These are phyloP conservation scores for Troides oblongomaculatus DNA, from an alignment of 2,888 invertebrate species.

Conservation along the genomic window DNA sequence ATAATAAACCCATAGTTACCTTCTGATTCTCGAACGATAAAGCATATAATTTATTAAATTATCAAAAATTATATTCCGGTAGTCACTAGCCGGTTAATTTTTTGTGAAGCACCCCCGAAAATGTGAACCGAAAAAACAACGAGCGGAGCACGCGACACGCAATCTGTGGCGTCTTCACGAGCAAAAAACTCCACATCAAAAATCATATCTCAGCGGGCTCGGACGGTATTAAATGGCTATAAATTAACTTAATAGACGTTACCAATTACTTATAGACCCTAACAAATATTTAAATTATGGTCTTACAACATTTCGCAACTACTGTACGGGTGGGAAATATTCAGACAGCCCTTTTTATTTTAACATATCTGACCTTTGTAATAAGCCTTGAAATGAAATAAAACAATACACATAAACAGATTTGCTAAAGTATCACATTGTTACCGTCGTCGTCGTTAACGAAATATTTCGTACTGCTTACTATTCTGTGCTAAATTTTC, in stretches of 20 bases:
- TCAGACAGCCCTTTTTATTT: background rate
- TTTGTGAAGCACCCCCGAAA: constrained; percentile 68
- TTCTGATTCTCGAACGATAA: constrained; percentile 65
- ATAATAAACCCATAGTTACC: constrained; percentile 57
- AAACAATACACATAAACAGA: background rate
- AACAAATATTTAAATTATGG: constrained; percentile 40
- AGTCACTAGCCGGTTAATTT: constrained; percentile 75
- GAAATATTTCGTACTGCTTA: too few relatives aligned
- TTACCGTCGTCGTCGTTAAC: too few relatives aligned
- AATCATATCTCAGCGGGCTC: constrained; percentile 70
- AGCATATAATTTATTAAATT: constrained; percentile 77
- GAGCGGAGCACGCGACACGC: constrained; percentile 76
- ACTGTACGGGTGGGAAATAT: constrained; percentile 17
- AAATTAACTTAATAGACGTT: constrained; percentile 76
- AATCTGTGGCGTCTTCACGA: constrained; percentile 54
- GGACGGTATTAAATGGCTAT: constrained; percentile 74
- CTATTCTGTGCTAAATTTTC: too few relatives aligned
- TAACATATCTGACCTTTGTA: background rate
- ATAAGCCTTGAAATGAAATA: background rate
- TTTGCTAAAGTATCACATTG: background rate
- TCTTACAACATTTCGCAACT: constrained; percentile 15
- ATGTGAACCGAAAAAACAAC: constrained; percentile 62
- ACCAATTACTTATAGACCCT: constrained; percentile 57
- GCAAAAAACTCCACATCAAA: constrained; percentile 69
- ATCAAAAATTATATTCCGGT: constrained; percentile 79